Evolutionary conservation across 64 coral and sea anemone genomes (phyloP), one percentile per base, ranked within the genome.

Genomic region (Montipora capricornis): DNA sequence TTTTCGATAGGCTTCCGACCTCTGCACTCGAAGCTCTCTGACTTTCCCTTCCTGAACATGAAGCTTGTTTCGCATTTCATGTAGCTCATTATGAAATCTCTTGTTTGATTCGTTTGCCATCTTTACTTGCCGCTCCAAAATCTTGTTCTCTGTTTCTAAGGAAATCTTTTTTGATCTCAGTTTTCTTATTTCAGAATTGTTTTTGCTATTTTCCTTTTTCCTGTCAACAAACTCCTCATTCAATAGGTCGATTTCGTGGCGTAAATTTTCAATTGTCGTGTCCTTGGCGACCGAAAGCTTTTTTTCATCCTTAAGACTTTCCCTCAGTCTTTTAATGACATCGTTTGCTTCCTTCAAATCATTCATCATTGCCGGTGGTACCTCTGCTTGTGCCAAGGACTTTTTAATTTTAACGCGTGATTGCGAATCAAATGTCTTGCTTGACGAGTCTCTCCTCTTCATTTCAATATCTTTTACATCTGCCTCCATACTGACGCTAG

Each of bases 41-140:
- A 88, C 79, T 74, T 85, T 83, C 19, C 80, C 68, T 58, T 98
- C 93, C 76, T 98, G 89, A 50, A 80, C n/a, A 50, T 89, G 89
- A 59, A 98, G 70, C 55, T 98, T 88, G 44, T 84, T 85, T 60
- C 82, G 87, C 22, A 93, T n/a, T 29, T 98, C 96, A 26, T 89
- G 44, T 26, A 92, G 57, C 4, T 87, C 93, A 11, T 95, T 89
- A 68, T 98, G 94, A 68, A 95, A 66, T 3, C 76, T 58, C 20
- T 88, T 98, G 44, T 95, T 98, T 8, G 96, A 94, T 6, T 95
- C 93, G 19, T 98, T 93, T 45, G 88, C 71, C 96, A 98, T 95
- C 10, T 64, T 67, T 0, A 98, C 93, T 77, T 98, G 96, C 19
- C 94, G 91, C 19, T 75, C 93, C 22, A 98, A 61, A 73, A 98